Evolutionary conservation across 1,140 invertebrate genomes (phyloP), one percentile per base, ranked within the genome.

Genomic region (Cotesia typhae): DNA sequence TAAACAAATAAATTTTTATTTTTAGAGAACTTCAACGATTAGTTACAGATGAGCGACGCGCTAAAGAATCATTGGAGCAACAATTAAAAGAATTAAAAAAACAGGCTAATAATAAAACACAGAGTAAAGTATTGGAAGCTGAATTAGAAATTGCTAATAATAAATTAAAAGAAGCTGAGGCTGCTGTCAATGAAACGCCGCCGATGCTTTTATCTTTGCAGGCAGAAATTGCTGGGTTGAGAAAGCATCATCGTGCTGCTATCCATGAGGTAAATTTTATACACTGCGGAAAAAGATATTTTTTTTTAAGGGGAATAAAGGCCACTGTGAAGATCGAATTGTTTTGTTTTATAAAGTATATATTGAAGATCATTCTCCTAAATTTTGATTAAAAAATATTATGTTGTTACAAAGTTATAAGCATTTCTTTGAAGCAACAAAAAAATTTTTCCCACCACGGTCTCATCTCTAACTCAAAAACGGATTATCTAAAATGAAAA

Each of bases 151-250:
- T 89, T 9, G 87, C 90, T 0, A 90, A 90, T 80, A 86, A 90
- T 10, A 89, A 91, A 77, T 77, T 94, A 17, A 91, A 91, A 70
- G 84, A 88, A 74, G 87, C 87, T 4, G 90, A 92, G 77, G 82
- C 83, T 68, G 88, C 81, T 76, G 89, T 82, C 71, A 91, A 88
- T 77, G 88, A 91, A 81, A 90, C 91, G 1, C 89, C 91, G 1
- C 88, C 90, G 9, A 79, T 92, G 72, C 76, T 94, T 6, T 79
- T 91, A 20, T 89, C 92, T 20, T 84, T 95, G 17, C 92, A 94
- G 79, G 86, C 91, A 28, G 92, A 95, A 84, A 90, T 95, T 85
- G 86, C 90, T 51, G 79, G 90, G 38, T 80, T 95, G 51, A 93
- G 93, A 81, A 91, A 92, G 59, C 91, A 92, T 61, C 92, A 93